Evolutionary conservation across 2,888 invertebrate genomes (phyloP).

Genomic region (Caenorhabditis macrosperma): DNA sequence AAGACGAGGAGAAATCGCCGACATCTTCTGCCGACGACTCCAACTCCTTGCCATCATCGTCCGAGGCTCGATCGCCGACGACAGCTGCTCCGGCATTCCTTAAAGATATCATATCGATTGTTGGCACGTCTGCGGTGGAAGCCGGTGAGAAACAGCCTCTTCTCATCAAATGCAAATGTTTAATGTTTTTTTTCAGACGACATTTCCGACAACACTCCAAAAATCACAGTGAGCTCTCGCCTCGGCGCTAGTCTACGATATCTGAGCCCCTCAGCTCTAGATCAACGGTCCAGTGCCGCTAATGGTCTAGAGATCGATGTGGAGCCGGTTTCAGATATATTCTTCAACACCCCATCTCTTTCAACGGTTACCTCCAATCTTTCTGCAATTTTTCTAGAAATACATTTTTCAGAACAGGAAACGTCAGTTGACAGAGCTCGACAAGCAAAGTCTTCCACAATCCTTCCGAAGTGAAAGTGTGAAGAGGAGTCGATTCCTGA

Average conservation of each 20-base stretch:
- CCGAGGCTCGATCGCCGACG: constrained; percentile 12
- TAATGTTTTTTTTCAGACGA: constrained; percentile 34
- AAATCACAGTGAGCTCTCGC: background rate
- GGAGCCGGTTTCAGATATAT: constrained; percentile 47
- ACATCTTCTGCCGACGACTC: background rate
- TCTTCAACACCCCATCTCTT: constrained; percentile 36
- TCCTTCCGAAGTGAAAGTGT: constrained; percentile 39
- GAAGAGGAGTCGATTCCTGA: constrained; percentile 39
- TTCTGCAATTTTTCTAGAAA: too few relatives aligned
- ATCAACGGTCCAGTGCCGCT: background rate
- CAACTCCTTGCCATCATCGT: background rate
- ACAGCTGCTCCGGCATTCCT: constrained; percentile 15
- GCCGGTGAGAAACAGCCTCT: background rate
- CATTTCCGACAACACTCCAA: background rate
- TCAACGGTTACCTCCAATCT: constrained; percentile 32
- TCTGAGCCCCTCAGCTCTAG: constrained; percentile 46
- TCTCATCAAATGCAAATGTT: background rate
- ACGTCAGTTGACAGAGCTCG: constrained; percentile 55
- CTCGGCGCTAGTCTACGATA: constrained; percentile 23
- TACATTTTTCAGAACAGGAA: constrained; percentile 52
- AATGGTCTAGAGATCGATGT: constrained; percentile 41
- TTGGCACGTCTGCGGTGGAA: background rate
- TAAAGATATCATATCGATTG: constrained; percentile 34
- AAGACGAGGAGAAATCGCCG: constrained; percentile 5
- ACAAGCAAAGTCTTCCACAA: constrained; percentile 26